Evolutionary conservation across 2,797 vertebrate genomes (phyloP), one percentile per base, ranked within the genome.

Genomic region (Zalophus californianus): DNA sequence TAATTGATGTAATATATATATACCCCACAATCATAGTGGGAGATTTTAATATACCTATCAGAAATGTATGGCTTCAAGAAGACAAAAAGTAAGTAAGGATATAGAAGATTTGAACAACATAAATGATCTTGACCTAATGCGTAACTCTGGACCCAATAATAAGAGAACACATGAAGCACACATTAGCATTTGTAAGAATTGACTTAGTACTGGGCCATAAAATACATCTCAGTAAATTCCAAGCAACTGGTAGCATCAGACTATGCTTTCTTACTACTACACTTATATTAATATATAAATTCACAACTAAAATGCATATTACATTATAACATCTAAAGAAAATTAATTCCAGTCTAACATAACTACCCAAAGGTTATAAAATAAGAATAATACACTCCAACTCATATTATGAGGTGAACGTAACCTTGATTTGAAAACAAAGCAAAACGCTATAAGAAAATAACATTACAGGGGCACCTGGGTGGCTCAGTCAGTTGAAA

Each of bases 381-480:
- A 86, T 38, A 50, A 91, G 84, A 91, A 60, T 52, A 89, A 64
- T 27, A 68, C 2, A 56, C 7, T 48, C 56, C 5, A 80, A 38
- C 21, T 94, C 4, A n/a, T 64, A 84, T 60, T 82, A 64, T 64
- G 70, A 94, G 23, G 15, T 35, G 72, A 58, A 52, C 2, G 23
- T 90, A n/a, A 90, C 21, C 62, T 90, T 90, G 35, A 68, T 72
- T 92, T 64, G 7, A 92, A 91, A 94, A 58, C 16, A 82, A 12
- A n/a, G 10, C 16, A 54, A 90, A 27, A 35, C 10, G 6, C 25
- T 70, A 27, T 64, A 15, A 92, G 73, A 58, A 95, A 86, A 7
- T 35, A 82, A 52, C 6, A 52, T 62, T 54, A 41, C 5, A 35
- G 48, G n/a, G 66, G 35, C 32, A 68, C 66, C n/a, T 68, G 66